phyloP scores from a whole-genome alignment of 1,140 invertebrate genomes.

The Vollenhovia emeryi region DNA sequence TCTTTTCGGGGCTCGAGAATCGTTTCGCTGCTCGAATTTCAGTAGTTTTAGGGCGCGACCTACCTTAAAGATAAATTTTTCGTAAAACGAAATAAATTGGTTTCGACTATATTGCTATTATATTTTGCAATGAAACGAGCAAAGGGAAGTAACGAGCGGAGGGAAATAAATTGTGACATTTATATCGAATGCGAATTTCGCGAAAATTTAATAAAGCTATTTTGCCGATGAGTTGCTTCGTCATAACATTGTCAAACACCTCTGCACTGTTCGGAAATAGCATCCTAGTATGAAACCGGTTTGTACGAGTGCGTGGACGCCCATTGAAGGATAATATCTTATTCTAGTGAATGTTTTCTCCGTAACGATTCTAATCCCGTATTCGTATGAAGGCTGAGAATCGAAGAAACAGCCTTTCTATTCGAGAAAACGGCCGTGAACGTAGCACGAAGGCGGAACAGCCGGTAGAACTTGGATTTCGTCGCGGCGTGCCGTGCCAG shows the following conservation, averaged over 20 bases:
- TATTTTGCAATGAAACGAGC: neutral
- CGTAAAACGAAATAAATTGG: neutral
- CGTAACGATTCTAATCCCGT: constrained; percentile 5
- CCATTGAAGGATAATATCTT: constrained; percentile 30
- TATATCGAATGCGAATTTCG: neutral
- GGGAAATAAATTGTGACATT: neutral
- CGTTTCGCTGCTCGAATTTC: neutral
- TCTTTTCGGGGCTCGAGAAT: neutral
- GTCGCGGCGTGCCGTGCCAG: neutral
- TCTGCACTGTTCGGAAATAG: neutral
- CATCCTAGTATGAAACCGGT: constrained; percentile 20
- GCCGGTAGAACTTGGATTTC: constrained; percentile 13
- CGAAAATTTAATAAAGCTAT: neutral
- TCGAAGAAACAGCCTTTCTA: constrained; percentile 44
- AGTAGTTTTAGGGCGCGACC: neutral
- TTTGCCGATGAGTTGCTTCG: neutral
- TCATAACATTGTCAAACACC: constrained; percentile 1
- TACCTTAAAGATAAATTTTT: neutral
- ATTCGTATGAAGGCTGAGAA: neutral
- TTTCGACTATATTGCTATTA: neutral
- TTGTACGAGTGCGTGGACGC: neutral
- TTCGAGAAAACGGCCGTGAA: constrained; percentile 54
- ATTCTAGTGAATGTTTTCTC: constrained; percentile 25
- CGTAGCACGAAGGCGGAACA: constrained; percentile 25
- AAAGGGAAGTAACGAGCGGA: neutral